Evolutionary conservation across 1,140 invertebrate species (phyloP), one percentile per base, ranked within the genome.

Genomic region (Caenorhabditis latens): DNA sequence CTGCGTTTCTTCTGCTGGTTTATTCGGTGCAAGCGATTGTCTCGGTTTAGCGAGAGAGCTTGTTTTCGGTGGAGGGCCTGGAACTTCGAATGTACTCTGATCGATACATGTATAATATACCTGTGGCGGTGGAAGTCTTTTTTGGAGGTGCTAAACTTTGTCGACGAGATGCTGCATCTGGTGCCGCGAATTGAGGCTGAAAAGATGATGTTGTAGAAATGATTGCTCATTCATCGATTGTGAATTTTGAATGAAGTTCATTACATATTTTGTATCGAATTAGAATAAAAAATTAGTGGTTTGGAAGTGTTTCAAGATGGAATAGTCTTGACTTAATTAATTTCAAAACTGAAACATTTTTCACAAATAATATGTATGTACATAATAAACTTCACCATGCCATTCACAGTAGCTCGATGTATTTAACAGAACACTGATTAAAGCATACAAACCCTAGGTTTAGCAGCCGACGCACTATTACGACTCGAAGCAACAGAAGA

Each of bases 401-500:
- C 32, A 32, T 32, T 32, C 32, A 32, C 32, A 32, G 32, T 32
- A 32, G 32, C 32, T 32, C 32, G 32, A 32, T 32, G 32, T 32
- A 32, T 32, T 0, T 32, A n/a, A n/a, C n/a, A 53, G n/a, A n/a
- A 58, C n/a, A 58, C 3, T n/a, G 8, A 58, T 58, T 3, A 58
- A 58, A 58, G 57, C 57, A 58, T 0, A 58, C 61, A 63, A 50
- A 79, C 71, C 71, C 71, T 79, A 50, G 46, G 43, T 79, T 79
- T 79, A 79, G 71, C 53, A 11, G 71, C n/a, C 8, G 71, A 79
- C n/a, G 71, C 71, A 53, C 71, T 79, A 79, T 46, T 46, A 79
- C 71, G 71, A 79, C 46, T 79, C 46, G 71, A 79, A 79, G 67
- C 67, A 53, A 50, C 67, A 24, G 63, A 75, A 43, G 82, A 79